Evolutionary conservation across 1,140 invertebrate genomes (phyloP).

Genomic region (Lineus longissimus): DNA sequence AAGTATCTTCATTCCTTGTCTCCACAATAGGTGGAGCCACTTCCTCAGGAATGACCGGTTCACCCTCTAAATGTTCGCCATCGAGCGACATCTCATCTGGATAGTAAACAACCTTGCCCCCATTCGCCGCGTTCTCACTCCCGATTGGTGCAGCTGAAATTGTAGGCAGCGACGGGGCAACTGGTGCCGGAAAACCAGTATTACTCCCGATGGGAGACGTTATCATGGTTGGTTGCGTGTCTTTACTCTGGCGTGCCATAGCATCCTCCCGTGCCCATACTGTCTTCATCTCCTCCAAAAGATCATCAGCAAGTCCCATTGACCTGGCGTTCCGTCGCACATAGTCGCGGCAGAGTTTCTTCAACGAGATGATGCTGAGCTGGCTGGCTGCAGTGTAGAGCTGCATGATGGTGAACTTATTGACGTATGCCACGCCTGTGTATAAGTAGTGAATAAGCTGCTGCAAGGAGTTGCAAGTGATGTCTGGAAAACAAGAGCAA

Average conservation of each 20-base stretch:
- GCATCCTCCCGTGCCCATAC: background rate
- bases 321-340: background rate
- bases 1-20: too few relatives aligned
- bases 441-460: constrained; percentile 6
- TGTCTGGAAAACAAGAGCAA: background rate
- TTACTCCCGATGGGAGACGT: background rate
- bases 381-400: constrained; percentile 1
- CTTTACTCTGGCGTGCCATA: background rate
- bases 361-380: background rate
- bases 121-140: too few relatives aligned
- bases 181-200: too few relatives aligned
- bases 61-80: too few relatives aligned
- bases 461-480: background rate
- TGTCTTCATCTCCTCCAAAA: background rate
- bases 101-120: too few relatives aligned
- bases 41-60: too few relatives aligned
- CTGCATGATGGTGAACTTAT: background rate
- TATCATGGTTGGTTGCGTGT: background rate
- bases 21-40: too few relatives aligned
- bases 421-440: background rate
- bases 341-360: background rate
- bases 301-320: background rate
- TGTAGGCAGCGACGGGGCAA: too few relatives aligned
- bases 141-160: too few relatives aligned
- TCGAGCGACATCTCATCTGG: too few relatives aligned